Evolutionary conservation across 2,888 invertebrate genomes (phyloP), one percentile per base, ranked within the genome.

Genomic region (Priocnemis perturbator): DNA sequence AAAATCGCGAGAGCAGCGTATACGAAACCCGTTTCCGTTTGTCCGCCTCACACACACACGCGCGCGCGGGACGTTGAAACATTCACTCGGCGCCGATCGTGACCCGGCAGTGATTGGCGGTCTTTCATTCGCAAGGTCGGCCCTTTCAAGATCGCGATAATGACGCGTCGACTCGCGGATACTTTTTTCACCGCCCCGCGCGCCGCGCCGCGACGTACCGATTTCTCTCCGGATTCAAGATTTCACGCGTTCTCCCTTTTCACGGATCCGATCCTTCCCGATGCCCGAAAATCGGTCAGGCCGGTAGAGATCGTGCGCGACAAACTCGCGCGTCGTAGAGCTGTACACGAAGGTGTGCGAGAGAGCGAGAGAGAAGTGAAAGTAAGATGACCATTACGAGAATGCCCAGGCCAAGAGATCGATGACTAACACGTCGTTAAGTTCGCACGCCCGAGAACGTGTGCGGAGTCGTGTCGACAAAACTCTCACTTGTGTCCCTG

Each of bases 21-120:
- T n/a, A 73, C 73, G 73, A 83, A 86, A 85, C 84, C 74, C 68
- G 86, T 85, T 86, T 72, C 17, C 30, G 44, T 44, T 37, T 45
- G 50, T 3, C 50, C 11, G 50, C 3, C 17, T 50, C 73, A 62
- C 58, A 17, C 1, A 37, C 14, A 58, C 45, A 17, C 50, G 60
- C 26, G 7, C 26, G 26, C 7, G 7, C 26, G 26, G 7, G 37
- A 37, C 37, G 1, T 26, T 5, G 7, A 9, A 37, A 9, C 37
- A 11, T 37, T 37, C 37, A 37, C 37, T 4, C 60, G 20, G 56
- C 61, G 58, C 60, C 20, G 21, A 52, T 15, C 45, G 60, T 61
- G 52, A 52, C 55, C 59, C 53, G 62, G 53, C 64, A 19, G 45
- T n/a, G 44, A n/a, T 44, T 58, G 21, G n/a, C 9, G 44, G 17